These are phyloP conservation scores for Cyanoramphus novaezelandiae DNA, from an alignment of 2,113 vertebrate species.

Conservation along the genomic window DNA sequence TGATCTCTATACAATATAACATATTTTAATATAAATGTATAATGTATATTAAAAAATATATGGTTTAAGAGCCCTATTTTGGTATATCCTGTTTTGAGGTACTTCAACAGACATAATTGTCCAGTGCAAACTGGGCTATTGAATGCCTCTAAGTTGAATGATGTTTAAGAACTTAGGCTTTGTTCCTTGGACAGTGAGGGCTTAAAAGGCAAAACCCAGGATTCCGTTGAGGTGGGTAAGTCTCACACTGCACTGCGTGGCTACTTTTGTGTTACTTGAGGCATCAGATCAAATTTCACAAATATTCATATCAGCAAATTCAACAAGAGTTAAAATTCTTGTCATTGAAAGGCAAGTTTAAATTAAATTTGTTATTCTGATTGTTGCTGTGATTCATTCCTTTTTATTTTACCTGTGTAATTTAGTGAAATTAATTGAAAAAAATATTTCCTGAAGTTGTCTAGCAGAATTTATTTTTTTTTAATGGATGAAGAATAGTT, in stretches of 20 bases:
- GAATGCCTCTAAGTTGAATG: not conserved
- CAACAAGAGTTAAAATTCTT: not conserved
- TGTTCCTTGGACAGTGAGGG: not conserved
- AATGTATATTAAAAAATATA: not conserved
- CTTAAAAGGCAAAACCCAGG: not conserved
- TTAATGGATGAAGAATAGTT: not conserved
- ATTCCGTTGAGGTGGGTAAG: not conserved
- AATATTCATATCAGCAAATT: not conserved
- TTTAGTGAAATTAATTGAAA: not conserved
- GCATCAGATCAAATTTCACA: not conserved
- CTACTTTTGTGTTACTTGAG: not conserved
- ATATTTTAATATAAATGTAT: not conserved
- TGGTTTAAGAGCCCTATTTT: not conserved
- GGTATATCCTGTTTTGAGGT: not conserved
- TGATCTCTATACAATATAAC: not conserved
- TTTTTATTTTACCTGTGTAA: not conserved
- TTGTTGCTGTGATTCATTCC: not conserved
- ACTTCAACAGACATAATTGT: not conserved
- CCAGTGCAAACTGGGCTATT: not conserved
- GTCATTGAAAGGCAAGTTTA: not conserved
- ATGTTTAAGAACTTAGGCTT: not conserved
- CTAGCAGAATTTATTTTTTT: not conserved
- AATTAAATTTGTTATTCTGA: not conserved
- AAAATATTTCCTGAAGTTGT: not conserved
- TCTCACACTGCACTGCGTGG: not conserved